Percentiles rank a stretch among this genome's conserved stretches.
Conservation (phyloP, 2,888 invertebrate species). For the Cryptus armator region DNA sequence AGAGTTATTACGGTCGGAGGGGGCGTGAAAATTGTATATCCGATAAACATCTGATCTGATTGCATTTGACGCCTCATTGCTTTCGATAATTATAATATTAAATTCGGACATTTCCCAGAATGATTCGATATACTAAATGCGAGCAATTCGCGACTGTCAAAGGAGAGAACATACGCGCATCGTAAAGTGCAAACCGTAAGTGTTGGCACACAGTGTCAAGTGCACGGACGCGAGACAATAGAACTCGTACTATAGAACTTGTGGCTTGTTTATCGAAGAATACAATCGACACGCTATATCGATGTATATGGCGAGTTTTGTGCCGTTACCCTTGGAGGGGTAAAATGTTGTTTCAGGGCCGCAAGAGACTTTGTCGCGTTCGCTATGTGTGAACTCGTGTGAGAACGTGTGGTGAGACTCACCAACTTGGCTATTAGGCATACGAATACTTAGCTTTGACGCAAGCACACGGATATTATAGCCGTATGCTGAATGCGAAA, state of each 20-base stretch:
- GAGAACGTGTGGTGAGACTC: not conserved
- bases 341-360: constrained; percentile 58
- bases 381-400: not conserved
- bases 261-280: constrained; percentile 55
- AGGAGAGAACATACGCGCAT: not conserved
- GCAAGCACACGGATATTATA: constrained; percentile 3
- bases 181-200: not conserved
- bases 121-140: not conserved
- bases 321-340: constrained; percentile 58
- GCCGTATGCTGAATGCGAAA: constrained; percentile 3
- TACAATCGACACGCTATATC: constrained; percentile 56
- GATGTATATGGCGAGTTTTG: constrained; percentile 33
- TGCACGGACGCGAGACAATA: constrained; percentile 50
- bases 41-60: not conserved
- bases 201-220: constrained; percentile 32
- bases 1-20: not conserved
- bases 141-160: not conserved
- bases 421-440: not conserved
- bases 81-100: not conserved
- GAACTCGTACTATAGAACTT: constrained; percentile 23
- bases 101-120: not conserved
- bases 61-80: not conserved
- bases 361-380: not conserved
- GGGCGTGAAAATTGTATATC: not conserved
- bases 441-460: constrained; percentile 20